phyloP scores from a whole-genome alignment of 1,140 invertebrate genomes.

The Nasonia longicornis region DNA sequence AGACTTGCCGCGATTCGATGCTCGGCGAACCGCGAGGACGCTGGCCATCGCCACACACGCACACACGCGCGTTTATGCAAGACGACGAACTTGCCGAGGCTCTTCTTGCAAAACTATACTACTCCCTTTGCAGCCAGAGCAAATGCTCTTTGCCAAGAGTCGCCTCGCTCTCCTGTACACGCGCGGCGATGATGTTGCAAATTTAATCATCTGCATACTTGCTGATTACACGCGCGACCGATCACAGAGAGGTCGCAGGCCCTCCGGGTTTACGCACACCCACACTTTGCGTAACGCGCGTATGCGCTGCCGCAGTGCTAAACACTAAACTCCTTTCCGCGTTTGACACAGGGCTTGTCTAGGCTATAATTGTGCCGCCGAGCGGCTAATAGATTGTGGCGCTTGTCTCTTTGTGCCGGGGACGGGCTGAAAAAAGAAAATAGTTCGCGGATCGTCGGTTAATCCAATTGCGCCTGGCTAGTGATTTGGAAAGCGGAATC shows the following conservation, averaged over 20 bases:
- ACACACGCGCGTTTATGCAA: not conserved
- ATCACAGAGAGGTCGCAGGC: slow-evolving; percentile 65
- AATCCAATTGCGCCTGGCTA: not conserved
- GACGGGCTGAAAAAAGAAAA: not conserved
- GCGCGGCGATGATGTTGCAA: slow-evolving; percentile 69
- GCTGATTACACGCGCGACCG: slow-evolving; percentile 69
- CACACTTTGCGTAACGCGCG: not conserved
- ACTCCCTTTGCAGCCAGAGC: not conserved
- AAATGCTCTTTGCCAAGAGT: slow-evolving; percentile 2
- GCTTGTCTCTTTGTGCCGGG: not conserved
- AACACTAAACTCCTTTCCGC: not conserved
- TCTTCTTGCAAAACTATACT: not conserved
- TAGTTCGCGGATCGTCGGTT: no score
- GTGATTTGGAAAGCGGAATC: slow-evolving; percentile 4
- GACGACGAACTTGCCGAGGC: not conserved
- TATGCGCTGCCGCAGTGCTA: not conserved
- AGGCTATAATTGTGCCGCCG: slow-evolving; percentile 28
- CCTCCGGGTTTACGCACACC: slow-evolving; percentile 45
- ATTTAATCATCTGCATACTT: slow-evolving; percentile 72
- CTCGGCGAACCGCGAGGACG: slow-evolving; percentile 20
- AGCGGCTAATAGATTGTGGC: not conserved
- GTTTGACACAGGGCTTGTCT: slow-evolving; percentile 29
- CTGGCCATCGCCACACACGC: not conserved
- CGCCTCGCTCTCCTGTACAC: not conserved
- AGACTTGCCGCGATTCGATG: not conserved